A percentile compares a stretch with the other conserved stretches of the same genome.
These are phyloP conservation scores for Calliphora vicina DNA, from an alignment of 1,140 invertebrate genomes.

Conservation along the genomic window DNA sequence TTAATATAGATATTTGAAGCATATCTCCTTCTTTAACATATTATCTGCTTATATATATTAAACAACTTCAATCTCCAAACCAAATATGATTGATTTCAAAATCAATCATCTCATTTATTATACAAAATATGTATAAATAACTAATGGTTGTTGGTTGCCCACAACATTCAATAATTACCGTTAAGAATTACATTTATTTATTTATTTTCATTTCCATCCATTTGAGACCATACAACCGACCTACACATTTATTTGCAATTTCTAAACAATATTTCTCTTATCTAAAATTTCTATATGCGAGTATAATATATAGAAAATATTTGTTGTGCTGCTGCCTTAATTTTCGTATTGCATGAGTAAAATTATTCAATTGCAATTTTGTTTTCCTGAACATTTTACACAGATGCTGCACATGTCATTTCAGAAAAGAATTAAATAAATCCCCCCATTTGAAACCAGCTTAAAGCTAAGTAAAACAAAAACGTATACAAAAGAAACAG, in stretches of 20 bases:
- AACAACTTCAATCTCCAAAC: neutral
- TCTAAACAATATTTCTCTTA: neutral
- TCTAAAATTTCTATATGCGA: neutral
- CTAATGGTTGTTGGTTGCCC: neutral
- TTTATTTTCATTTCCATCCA: neutral
- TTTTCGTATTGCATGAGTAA: constrained; percentile 27
- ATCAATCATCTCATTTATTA: neutral
- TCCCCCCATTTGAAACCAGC: constrained; percentile 1
- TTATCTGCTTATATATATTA: neutral
- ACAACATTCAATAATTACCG: constrained; percentile 15
- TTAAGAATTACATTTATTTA: neutral
- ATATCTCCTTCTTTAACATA: neutral
- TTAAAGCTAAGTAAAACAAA: neutral
- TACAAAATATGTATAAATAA: neutral
- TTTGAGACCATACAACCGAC: neutral
- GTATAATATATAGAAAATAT: too few relatives aligned
- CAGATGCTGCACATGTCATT: constrained; percentile 33
- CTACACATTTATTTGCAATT: neutral
- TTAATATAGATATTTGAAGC: neutral
- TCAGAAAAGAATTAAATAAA: constrained; percentile 30
- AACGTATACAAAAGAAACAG: neutral
- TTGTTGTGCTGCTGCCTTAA: neutral
- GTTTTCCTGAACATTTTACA: constrained; percentile 25
- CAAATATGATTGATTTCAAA: neutral
- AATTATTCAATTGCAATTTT: constrained; percentile 32